Conservation (phyloP, 2,888 invertebrate genomes). For the Cenopis cana region DNA sequence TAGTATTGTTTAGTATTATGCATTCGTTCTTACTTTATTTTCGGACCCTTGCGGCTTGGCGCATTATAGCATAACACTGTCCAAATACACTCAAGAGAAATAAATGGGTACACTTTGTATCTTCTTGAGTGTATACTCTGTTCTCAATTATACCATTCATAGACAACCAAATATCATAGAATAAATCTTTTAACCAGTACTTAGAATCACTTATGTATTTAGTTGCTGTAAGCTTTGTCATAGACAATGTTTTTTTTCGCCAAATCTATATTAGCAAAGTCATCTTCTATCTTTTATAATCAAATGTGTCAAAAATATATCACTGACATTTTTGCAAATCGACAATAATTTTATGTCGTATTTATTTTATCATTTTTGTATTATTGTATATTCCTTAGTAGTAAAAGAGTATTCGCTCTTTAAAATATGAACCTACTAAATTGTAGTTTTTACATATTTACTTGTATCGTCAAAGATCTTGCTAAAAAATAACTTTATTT, state of each 20-base stretch:
- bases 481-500: background rate
- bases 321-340: background rate
- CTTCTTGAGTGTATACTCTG: too few species aligned
- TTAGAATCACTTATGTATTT: slow-evolving; percentile 15
- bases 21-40: too few species aligned
- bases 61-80: too few species aligned
- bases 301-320: slow-evolving; percentile 8
- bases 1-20: too few species aligned
- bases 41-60: too few species aligned
- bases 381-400: background rate
- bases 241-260: slow-evolving; percentile 21
- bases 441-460: background rate
- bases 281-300: background rate
- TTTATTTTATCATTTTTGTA: slow-evolving; percentile 18
- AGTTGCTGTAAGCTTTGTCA: slow-evolving; percentile 28
- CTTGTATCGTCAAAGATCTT: slow-evolving; percentile 3
- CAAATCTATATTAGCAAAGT: background rate
- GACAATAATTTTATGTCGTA: slow-evolving; percentile 26
- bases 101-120: too few species aligned
- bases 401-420: background rate
- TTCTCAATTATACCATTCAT: background rate
- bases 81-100: too few species aligned
- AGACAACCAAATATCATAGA: slow-evolving; percentile 15
- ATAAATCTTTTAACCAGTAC: slow-evolving; percentile 8
- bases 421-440: background rate